Evolutionary conservation across 2,797 vertebrate species (phyloP).

Genomic region (Helarctos malayanus): DNA sequence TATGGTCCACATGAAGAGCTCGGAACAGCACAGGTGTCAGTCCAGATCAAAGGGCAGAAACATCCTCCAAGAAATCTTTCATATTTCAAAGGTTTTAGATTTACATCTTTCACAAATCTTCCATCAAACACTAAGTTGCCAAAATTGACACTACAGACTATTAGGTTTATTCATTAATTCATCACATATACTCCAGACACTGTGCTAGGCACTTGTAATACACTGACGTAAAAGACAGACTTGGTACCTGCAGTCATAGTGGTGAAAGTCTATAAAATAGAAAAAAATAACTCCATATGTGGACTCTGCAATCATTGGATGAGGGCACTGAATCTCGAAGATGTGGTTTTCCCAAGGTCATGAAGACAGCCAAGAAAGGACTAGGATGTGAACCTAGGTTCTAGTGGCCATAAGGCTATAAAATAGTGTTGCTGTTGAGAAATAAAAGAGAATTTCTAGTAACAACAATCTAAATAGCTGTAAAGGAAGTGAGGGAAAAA

Average conservation of each 20-base stretch:
- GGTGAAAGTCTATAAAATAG: neutral
- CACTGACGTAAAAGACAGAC: neutral
- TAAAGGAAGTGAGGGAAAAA: neutral
- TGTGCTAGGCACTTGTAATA: neutral
- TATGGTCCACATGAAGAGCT: constrained; percentile 76
- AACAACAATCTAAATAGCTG: neutral
- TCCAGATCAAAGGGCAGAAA: constrained; percentile 60
- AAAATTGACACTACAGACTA: neutral
- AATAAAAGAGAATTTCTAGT: neutral
- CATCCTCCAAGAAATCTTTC: constrained; percentile 56
- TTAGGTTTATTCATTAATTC: constrained; percentile 25
- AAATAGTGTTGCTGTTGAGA: neutral
- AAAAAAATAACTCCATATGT: neutral
- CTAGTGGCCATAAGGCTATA: neutral
- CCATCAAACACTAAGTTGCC: neutral
- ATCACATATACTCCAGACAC: neutral
- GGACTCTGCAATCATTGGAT: neutral
- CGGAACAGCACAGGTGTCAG: constrained; percentile 76
- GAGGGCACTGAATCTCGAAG: neutral
- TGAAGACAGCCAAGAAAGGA: neutral
- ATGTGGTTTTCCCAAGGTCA: neutral
- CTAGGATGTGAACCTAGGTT: neutral
- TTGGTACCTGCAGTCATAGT: neutral
- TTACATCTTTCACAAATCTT: neutral
- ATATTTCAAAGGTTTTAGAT: constrained; percentile 31